A percentile compares a stretch with the other conserved stretches of the same genome.
Conservation (phyloP, 1,140 invertebrate species). For the Protaetia brevitarsis region DNA sequence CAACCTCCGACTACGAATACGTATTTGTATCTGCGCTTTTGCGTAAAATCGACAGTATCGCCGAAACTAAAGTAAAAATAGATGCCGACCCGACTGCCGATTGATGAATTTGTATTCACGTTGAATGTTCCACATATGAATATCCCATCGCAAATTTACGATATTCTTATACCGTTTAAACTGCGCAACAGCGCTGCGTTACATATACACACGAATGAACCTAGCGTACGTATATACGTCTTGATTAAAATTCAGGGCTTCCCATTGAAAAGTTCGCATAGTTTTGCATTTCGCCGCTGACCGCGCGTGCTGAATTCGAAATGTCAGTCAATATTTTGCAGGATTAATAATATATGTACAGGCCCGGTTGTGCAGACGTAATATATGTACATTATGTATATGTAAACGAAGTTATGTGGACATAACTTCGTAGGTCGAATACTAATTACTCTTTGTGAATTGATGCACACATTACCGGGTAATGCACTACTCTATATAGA, state of each 20-base stretch:
- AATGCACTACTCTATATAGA: background rate
- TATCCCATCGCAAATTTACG: background rate
- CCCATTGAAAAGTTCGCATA: slow-evolving; percentile 15
- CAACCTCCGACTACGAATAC: too few species aligned
- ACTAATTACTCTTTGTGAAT: background rate
- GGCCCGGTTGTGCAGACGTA: background rate
- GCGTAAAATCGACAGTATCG: too few species aligned
- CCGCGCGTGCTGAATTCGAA: background rate
- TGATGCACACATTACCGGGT: background rate
- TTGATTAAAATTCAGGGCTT: background rate
- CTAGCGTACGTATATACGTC: background rate
- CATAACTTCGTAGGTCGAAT: background rate
- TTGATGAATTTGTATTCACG: too few species aligned
- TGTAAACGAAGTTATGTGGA: background rate
- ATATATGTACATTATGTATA: background rate
- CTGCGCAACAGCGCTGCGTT: background rate
- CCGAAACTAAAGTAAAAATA: too few species aligned
- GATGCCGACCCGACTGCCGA: too few species aligned
- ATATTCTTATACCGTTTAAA: background rate
- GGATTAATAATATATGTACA: background rate
- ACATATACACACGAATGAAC: background rate
- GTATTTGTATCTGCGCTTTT: too few species aligned
- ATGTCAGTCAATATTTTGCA: slow-evolving; percentile 1
- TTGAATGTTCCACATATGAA: background rate
- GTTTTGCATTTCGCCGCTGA: background rate